Base-by-base conservation (phyloP, 2,797 vertebrate genomes). In the Parauchenoglanis ngamensis region DNA sequence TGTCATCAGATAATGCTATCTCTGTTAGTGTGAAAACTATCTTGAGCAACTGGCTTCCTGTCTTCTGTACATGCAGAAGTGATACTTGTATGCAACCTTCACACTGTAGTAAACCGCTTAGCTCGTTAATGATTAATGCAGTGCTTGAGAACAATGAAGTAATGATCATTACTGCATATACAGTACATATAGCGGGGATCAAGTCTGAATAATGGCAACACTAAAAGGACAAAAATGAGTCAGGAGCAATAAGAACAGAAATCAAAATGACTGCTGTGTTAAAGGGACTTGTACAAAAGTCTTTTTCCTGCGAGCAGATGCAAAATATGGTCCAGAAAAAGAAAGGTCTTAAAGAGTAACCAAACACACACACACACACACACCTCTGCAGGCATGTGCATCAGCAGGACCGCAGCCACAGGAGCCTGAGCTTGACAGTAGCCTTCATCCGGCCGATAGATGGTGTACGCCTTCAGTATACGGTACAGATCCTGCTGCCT, bases 331-430 rank as follows among this genome's bases (percentile, higher is more conserved):
- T 25, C 10, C 11, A 28, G 23, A 35, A 23, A 54, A 77, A 77
- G 49, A 28, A 54, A 70, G 19, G 35, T 44, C 40, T 44, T 11
- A 44, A 35, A 35, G 5, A 77, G 49, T 7, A 2, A 52, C 15
- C 40, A 17, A 6, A 81, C 54, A 59, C 77, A 59, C 67, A 84
- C 78, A 59, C 67, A 84, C 78, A 28, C 44, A 54, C 96, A 94
- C 87, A 98, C 97, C 97, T 98, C 97, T 4, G 97, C 97, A n/a
- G 97, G 97, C 97, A 98, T 98, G 88, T 98, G 97, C 97, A 98
- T 98, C 86, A 98, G 96, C 89, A 98, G 93, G 76, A 98, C 97
- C 0, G 97, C 97, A 0, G 97, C 97, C 90, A 98, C 97, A 0
- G 97, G 97, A 44, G 97, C 97, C 94, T 98, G 97, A 2, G 97